Conservation (phyloP, 2,888 invertebrate species). For the Venusia cambrica region DNA sequence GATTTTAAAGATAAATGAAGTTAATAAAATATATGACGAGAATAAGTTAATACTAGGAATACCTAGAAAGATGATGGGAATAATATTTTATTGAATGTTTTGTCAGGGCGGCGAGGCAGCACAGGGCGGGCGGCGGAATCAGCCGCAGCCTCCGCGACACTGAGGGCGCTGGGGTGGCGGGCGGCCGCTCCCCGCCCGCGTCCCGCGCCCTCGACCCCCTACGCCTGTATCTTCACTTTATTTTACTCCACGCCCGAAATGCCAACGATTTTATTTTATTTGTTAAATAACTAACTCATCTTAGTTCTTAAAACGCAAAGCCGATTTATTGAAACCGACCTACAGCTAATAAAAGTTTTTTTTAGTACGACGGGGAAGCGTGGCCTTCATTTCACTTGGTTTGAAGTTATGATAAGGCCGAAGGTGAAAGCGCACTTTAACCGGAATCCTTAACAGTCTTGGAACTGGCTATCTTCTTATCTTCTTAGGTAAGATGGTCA, state of each 20-base stretch:
- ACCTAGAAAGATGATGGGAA: slow-evolving; percentile 17
- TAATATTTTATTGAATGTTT: slow-evolving; percentile 48
- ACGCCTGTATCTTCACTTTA: slow-evolving; percentile 65
- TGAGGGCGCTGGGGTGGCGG: slow-evolving; percentile 56
- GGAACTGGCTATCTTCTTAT: too few species aligned
- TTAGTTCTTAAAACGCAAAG: too few species aligned
- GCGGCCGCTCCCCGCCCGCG: slow-evolving; percentile 38
- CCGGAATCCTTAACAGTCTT: too few species aligned
- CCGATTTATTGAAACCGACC: too few species aligned
- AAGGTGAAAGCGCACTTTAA: too few species aligned
- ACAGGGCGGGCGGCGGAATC: slow-evolving; percentile 62
- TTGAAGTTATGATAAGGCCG: too few species aligned
- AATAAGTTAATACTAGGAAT: slow-evolving; percentile 7
- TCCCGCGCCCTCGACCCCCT: slow-evolving; percentile 45
- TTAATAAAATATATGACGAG: slow-evolving; percentile 1
- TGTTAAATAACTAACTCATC: too few species aligned
- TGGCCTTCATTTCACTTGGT: too few species aligned
- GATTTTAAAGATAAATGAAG: too few species aligned
- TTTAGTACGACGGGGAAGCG: too few species aligned
- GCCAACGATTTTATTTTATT: slow-evolving; percentile 66
- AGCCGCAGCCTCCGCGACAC: slow-evolving; percentile 79
- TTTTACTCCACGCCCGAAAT: slow-evolving; percentile 62
- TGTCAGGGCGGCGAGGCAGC: slow-evolving; percentile 43
- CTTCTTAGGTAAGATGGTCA: too few species aligned
- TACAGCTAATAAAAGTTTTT: too few species aligned